phyloP scores from a whole-genome alignment of 2,113 vertebrate genomes.

The Mesitornis unicolor region DNA sequence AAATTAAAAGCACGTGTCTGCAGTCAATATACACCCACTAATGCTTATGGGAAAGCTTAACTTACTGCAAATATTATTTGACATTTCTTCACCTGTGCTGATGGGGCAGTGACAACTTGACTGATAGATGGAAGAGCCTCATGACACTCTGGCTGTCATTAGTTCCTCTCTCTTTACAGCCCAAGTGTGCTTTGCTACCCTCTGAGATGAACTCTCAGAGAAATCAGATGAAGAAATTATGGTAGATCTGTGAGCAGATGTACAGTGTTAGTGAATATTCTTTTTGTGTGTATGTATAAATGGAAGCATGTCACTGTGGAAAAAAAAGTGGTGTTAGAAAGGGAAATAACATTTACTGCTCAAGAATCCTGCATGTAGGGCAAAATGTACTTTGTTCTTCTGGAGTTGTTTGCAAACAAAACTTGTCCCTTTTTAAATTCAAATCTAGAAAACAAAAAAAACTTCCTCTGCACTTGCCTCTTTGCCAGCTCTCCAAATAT shows the following conservation, averaged over 20 bases:
- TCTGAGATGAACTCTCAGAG: not conserved
- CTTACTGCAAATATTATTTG: conserved; percentile 6
- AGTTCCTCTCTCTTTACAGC: not conserved
- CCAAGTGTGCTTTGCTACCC: not conserved
- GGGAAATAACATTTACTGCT: not conserved
- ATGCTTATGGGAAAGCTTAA: not conserved
- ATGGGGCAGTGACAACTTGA: not conserved
- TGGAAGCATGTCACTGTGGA: not conserved
- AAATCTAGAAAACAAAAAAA: not conserved
- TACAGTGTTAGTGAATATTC: not conserved
- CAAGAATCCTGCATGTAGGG: not conserved
- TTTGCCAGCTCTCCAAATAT: not conserved
- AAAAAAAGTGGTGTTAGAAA: not conserved
- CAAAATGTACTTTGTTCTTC: not conserved
- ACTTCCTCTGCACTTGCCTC: not conserved
- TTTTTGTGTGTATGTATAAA: not conserved
- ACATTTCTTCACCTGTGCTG: not conserved
- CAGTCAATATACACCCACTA: not conserved
- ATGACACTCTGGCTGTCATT: not conserved
- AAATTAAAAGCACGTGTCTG: not conserved
- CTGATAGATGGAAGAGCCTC: not conserved
- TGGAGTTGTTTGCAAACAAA: not conserved
- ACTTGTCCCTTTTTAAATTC: not conserved
- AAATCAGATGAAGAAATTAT: not conserved
- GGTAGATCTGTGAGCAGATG: not conserved